Conservation (phyloP, 2,797 vertebrate genomes). For the Nannoperca australis region DNA sequence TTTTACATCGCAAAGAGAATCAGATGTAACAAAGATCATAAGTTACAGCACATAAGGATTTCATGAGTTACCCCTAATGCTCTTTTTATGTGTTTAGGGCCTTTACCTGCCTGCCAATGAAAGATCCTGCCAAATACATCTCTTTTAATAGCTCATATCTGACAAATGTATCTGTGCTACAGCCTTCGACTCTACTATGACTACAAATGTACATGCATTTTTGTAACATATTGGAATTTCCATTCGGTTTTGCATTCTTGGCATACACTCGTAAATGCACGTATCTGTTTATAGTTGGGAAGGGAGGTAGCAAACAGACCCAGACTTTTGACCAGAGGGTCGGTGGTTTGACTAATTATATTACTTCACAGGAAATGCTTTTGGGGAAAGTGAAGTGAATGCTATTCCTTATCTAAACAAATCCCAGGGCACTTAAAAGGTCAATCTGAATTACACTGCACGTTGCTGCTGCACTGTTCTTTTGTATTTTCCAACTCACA, state of each 20-base stretch:
- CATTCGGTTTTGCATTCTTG: slow-evolving; percentile 14
- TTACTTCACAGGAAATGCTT: slow-evolving; percentile 39
- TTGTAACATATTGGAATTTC: slow-evolving; percentile 7
- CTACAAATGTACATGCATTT: slow-evolving; percentile 20
- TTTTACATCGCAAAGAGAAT: background rate
- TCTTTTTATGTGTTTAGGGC: background rate
- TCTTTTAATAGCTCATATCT: slow-evolving; percentile 4
- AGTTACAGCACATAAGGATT: background rate
- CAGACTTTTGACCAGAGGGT: slow-evolving; percentile 41
- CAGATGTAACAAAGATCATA: background rate
- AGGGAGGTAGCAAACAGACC: slow-evolving; percentile 33
- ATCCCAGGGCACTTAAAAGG: slow-evolving; percentile 26
- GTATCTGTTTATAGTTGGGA: slow-evolving; percentile 21
- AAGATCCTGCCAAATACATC: background rate
- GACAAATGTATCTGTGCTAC: slow-evolving; percentile 23
- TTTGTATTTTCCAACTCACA: background rate
- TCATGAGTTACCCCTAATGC: slow-evolving; percentile 12
- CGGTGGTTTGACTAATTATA: slow-evolving; percentile 38
- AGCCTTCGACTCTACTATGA: background rate
- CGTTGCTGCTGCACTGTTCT: slow-evolving; percentile 1
- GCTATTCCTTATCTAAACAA: slow-evolving; percentile 35
- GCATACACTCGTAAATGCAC: slow-evolving; percentile 21
- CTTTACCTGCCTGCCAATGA: slow-evolving; percentile 11
- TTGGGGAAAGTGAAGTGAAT: slow-evolving; percentile 35
- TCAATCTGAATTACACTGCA: slow-evolving; percentile 9